These are phyloP conservation scores for Falco novaeseelandiae DNA, from an alignment of 2,797 vertebrate genomes.

Conservation along the genomic window DNA sequence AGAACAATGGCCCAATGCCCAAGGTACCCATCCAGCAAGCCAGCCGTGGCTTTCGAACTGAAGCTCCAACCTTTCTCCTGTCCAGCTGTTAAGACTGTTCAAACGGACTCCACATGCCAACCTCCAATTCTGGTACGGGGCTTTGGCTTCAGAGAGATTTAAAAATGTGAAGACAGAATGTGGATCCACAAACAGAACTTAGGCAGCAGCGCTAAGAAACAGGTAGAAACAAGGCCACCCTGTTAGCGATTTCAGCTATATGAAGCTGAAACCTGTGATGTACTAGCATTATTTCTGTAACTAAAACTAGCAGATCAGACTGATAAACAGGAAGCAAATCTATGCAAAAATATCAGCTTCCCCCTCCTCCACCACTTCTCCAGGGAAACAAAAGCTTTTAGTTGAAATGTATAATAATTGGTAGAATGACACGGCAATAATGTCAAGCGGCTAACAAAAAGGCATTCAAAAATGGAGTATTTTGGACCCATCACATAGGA, in stretches of 20 bases:
- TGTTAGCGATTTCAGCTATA: neutral
- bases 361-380: neutral
- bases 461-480: rapidly evolving
- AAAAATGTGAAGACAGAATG: neutral
- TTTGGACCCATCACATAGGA: neutral
- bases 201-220: neutral
- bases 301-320: neutral
- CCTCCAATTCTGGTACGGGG: neutral
- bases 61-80: neutral
- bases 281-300: neutral
- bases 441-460: neutral
- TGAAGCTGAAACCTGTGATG: neutral
- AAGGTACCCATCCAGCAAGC: neutral
- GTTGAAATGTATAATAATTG: neutral
- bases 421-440: neutral
- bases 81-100: neutral
- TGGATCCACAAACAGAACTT: neutral
- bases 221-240: neutral
- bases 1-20: neutral
- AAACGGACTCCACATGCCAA: neutral
- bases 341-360: neutral
- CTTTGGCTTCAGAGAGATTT: neutral
- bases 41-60: neutral
- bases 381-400: neutral
- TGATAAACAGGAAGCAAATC: neutral